These are phyloP conservation scores for Brachionus asplanchnoidis DNA, from an alignment of 1,140 invertebrate genomes.

Conservation along the genomic window DNA sequence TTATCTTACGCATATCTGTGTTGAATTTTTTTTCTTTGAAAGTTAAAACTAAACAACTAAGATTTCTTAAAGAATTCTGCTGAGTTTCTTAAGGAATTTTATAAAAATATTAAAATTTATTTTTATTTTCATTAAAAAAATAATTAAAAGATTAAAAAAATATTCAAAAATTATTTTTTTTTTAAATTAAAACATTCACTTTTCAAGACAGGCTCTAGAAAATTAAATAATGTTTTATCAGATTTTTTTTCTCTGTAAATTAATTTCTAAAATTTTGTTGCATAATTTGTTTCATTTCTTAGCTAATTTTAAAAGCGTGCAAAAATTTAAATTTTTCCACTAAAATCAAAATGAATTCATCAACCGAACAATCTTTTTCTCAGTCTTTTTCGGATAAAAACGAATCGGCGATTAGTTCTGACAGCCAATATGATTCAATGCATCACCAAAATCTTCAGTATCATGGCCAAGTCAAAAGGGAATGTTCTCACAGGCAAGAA, in stretches of 20 bases:
- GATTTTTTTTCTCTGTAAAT: neutral
- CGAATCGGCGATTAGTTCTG: neutral
- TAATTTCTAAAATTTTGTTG: neutral
- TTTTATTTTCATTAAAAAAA: too few species aligned
- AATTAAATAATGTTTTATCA: neutral
- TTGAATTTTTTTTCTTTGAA: too few species aligned
- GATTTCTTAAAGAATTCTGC: too few species aligned
- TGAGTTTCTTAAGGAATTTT: too few species aligned
- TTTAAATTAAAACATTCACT: too few species aligned
- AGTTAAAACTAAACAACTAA: too few species aligned
- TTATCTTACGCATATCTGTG: too few species aligned
- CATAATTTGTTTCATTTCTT: neutral
- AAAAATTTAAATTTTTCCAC: neutral
- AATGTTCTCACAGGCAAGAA: slow-evolving; percentile 8
- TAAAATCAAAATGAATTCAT: neutral
- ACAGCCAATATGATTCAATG: slow-evolving; percentile 30
- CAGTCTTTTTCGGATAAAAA: neutral
- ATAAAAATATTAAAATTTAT: too few species aligned
- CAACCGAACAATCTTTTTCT: neutral
- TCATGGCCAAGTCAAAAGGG: slow-evolving; percentile 36
- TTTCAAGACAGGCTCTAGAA: too few species aligned
- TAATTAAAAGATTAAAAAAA: too few species aligned
- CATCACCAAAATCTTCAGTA: slow-evolving; percentile 27
- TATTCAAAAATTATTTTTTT: too few species aligned
- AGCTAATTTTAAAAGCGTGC: neutral